These are phyloP conservation scores for Benitochromis conjunctus DNA, from an alignment of 2,113 vertebrate species.

Conservation along the genomic window DNA sequence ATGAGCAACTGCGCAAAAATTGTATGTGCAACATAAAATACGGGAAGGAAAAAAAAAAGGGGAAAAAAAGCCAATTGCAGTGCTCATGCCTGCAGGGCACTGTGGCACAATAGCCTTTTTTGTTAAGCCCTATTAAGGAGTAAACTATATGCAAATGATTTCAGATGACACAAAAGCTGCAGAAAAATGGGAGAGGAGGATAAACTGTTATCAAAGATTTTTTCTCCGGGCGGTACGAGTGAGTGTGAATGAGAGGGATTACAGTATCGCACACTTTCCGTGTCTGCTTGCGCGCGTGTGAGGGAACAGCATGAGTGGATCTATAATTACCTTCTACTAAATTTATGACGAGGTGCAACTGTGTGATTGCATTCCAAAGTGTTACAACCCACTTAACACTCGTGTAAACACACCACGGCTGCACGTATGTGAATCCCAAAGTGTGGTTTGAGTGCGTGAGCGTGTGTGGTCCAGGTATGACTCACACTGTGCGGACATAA, in stretches of 20 bases:
- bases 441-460: background rate
- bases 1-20: background rate
- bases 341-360: background rate
- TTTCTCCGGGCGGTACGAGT: background rate
- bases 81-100: background rate
- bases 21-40: background rate
- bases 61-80: background rate
- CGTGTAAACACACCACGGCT: background rate
- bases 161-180: background rate
- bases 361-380: slow-evolving; percentile 2
- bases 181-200: background rate
- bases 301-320: background rate
- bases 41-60: background rate
- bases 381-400: background rate
- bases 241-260: slow-evolving; percentile 4
- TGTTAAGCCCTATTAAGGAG: background rate
- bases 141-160: background rate
- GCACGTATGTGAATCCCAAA: background rate
- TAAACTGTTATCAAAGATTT: background rate
- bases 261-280: background rate
- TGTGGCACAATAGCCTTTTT: background rate
- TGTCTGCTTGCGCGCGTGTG: background rate
- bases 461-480: background rate
- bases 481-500: background rate
- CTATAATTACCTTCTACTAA: slow-evolving; percentile 2